Percentiles rank a stretch among this genome's conserved stretches.
phyloP scores from a whole-genome alignment of 2,888 invertebrate genomes.

The Leucania comma region DNA sequence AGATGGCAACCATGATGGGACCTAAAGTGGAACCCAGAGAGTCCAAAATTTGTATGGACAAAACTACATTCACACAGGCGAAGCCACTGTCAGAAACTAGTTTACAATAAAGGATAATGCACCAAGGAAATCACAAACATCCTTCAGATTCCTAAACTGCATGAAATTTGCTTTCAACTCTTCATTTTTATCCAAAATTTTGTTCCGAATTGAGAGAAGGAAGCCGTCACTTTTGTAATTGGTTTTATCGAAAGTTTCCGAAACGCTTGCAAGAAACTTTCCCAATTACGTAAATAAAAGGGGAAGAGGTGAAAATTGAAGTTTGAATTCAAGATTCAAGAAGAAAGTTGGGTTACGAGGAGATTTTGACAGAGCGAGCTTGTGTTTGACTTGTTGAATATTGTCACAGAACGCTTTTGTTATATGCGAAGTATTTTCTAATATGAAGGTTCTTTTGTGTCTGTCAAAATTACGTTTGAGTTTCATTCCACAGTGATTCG shows the following conservation, averaged over 20 bases:
- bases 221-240: conserved; percentile 57
- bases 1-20: too few relatives aligned
- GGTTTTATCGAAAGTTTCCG: conserved; percentile 57
- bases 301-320: conserved; percentile 56
- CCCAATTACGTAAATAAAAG: conserved; percentile 63
- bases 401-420: conserved; percentile 41
- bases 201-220: conserved; percentile 37
- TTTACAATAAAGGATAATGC: background rate
- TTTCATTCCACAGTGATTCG: conserved; percentile 19
- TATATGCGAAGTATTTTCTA: conserved; percentile 27
- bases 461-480: conserved; percentile 3
- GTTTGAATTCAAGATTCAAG: too few relatives aligned
- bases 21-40: too few relatives aligned
- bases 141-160: conserved; percentile 4
- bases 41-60: too few relatives aligned
- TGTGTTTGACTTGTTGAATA: conserved; percentile 56
- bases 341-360: conserved; percentile 34
- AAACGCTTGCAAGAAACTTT: conserved; percentile 62
- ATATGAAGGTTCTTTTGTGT: conserved; percentile 7
- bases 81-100: too few relatives aligned
- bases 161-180: conserved; percentile 21
- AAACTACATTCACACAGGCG: too few relatives aligned
- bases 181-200: conserved; percentile 47
- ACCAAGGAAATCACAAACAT: background rate
- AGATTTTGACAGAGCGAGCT: conserved; percentile 47